Conservation (phyloP, 92 coral and sea anemone genomes). For the Epizoanthus scotinus region DNA sequence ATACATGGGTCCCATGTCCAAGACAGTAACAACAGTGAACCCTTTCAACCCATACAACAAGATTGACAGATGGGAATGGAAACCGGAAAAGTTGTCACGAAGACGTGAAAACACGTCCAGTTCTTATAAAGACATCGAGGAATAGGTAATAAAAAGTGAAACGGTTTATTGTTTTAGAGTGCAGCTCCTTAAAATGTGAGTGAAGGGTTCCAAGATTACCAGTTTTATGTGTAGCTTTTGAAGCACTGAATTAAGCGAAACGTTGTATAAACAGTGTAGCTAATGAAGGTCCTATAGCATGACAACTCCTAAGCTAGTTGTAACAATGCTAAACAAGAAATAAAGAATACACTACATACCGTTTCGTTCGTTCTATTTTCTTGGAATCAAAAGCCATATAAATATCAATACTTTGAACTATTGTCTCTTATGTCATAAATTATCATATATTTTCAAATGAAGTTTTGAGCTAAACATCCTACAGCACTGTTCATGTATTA, state of each 20-base stretch:
- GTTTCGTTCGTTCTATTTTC: neutral
- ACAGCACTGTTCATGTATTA: too few species aligned
- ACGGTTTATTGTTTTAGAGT: neutral
- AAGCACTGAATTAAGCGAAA: too few species aligned
- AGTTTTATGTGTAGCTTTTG: too few species aligned
- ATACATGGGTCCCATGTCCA: conserved; percentile 89
- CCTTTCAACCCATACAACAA: conserved; percentile 95
- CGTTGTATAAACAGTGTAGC: too few species aligned
- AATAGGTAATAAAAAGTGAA: neutral
- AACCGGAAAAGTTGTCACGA: conserved; percentile 61
- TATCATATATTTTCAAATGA: neutral
- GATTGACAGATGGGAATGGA: conserved; percentile 59
- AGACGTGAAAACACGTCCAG: conserved; percentile 51
- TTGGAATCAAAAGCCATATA: neutral
- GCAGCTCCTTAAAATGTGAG: neutral
- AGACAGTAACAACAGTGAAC: conserved; percentile 79
- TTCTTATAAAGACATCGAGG: neutral
- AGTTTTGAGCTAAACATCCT: neutral
- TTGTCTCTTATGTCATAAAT: neutral
- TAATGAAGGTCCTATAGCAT: too few species aligned
- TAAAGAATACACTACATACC: too few species aligned
- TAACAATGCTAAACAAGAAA: neutral
- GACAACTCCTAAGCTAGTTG: too few species aligned
- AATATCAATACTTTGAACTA: neutral
- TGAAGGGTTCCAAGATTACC: too few species aligned